These are phyloP conservation scores for Halotydeus destructor DNA, from an alignment of 1,140 invertebrate genomes.

Conservation along the genomic window DNA sequence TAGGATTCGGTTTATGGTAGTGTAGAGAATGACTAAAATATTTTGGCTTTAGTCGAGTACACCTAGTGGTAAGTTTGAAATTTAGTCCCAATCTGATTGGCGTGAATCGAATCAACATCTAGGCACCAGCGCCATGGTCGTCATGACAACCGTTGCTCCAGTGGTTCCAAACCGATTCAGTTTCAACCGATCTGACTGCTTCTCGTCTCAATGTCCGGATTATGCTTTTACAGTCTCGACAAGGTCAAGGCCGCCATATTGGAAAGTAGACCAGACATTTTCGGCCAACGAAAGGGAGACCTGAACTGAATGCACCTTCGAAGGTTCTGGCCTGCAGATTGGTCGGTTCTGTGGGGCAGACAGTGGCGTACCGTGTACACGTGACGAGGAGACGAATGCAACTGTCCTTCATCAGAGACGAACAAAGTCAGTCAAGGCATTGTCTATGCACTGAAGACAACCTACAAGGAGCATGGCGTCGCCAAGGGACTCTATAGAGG, in stretches of 20 bases:
- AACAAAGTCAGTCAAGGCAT: constrained; percentile 54
- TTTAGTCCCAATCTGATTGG: too few relatives aligned
- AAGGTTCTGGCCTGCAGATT: constrained; percentile 66
- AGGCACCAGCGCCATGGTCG: constrained; percentile 77
- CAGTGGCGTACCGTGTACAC: constrained; percentile 71
- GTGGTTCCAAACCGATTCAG: constrained; percentile 36
- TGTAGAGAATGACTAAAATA: too few relatives aligned
- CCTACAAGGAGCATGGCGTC: constrained; percentile 63
- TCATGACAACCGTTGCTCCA: constrained; percentile 82
- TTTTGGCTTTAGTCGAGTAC: too few relatives aligned
- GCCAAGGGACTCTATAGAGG: constrained; percentile 70
- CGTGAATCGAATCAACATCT: too few relatives aligned
- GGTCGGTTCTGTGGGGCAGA: constrained; percentile 62
- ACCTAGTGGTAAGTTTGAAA: too few relatives aligned
- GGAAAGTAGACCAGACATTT: constrained; percentile 49
- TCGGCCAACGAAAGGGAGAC: constrained; percentile 43
- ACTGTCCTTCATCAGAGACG: constrained; percentile 50
- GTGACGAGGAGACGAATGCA: constrained; percentile 84
- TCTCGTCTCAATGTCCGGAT: too few relatives aligned
- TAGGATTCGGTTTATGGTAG: too few relatives aligned
- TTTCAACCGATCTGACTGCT: neutral
- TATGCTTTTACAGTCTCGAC: constrained; percentile 77
- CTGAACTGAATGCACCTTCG: constrained; percentile 51
- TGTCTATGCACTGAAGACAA: constrained; percentile 44
- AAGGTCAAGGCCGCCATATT: constrained; percentile 56